A percentile compares a stretch with the other conserved stretches of the same genome.
Evolutionary conservation across 2,113 vertebrate genomes (phyloP).

Genomic region (Neodontobutis hainanensis): DNA sequence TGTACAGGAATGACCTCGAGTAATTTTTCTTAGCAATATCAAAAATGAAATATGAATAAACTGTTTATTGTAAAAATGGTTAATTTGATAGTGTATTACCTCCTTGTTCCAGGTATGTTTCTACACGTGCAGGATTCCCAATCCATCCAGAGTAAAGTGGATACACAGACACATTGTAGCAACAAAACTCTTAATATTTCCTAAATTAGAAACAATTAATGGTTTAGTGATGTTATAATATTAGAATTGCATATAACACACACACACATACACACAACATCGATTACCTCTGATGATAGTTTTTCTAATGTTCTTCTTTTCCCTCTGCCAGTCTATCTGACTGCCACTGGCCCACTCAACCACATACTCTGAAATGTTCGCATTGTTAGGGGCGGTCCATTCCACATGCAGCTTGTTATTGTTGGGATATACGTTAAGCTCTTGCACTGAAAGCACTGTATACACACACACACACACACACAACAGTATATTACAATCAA

Average conservation of each 20-base stretch:
- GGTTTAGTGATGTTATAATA: neutral
- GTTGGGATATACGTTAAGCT: constrained; percentile 66
- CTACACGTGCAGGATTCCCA: constrained; percentile 65
- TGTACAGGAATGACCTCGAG: too few species aligned
- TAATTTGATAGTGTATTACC: constrained; percentile 71
- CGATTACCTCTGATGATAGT: constrained; percentile 83
- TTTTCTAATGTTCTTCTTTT: constrained; percentile 55
- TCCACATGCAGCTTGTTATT: constrained; percentile 77
- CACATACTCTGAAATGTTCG: constrained; percentile 75
- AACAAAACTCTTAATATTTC: constrained; percentile 76
- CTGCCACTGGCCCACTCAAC: constrained; percentile 82
- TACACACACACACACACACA: too few species aligned
- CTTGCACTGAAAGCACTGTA: constrained; percentile 67
- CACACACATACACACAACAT: neutral
- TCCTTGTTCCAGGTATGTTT: constrained; percentile 84
- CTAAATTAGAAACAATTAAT: constrained; percentile 63
- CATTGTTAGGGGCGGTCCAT: constrained; percentile 71
- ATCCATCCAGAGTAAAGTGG: constrained; percentile 75
- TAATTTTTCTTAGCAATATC: too few species aligned
- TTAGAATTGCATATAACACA: neutral
- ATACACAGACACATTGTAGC: constrained; percentile 86
- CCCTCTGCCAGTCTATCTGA: constrained; percentile 85
- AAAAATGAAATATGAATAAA: too few species aligned
- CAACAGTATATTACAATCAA: neutral
- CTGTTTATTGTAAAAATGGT: neutral